Evolutionary conservation across 2,797 vertebrate species (phyloP).

Genomic region (Pitangus sulphuratus): DNA sequence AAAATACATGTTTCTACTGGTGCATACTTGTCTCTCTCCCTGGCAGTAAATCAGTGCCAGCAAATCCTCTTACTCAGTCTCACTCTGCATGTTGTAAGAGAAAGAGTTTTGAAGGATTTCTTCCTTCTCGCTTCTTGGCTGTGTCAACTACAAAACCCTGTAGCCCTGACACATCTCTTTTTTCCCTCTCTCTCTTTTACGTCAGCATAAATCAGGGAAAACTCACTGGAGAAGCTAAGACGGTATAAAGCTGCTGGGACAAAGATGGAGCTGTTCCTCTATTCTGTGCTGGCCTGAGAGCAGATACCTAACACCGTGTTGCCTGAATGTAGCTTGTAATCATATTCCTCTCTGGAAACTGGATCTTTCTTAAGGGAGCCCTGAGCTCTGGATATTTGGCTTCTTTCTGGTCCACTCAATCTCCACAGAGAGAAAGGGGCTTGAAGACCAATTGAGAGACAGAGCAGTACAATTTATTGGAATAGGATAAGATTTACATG

Average conservation of each 20-base stretch:
- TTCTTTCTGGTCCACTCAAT: not conserved
- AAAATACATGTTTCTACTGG: not conserved
- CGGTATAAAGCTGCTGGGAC: not conserved
- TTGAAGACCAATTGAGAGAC: not conserved
- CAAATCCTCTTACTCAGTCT: not conserved
- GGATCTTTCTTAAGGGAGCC: not conserved
- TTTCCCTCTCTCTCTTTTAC: not conserved
- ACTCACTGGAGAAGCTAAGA: not conserved
- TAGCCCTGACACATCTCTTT: not conserved
- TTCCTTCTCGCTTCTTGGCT: constrained; percentile 6
- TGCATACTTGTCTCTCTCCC: not conserved
- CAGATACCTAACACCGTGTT: not conserved
- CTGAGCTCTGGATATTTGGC: not conserved
- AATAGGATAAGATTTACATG: not conserved
- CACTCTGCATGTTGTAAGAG: not conserved
- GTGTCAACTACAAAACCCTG: not conserved
- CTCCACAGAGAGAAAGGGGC: not conserved
- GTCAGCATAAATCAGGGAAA: not conserved
- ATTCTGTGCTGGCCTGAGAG: not conserved
- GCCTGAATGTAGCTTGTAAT: not conserved
- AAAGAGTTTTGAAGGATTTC: constrained; percentile 7
- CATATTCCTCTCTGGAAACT: not conserved
- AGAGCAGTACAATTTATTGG: not conserved
- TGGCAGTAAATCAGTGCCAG: not conserved
- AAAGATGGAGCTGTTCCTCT: not conserved